Conservation (phyloP, 2,113 vertebrate genomes). For the Cynopterus brachyotis region DNA sequence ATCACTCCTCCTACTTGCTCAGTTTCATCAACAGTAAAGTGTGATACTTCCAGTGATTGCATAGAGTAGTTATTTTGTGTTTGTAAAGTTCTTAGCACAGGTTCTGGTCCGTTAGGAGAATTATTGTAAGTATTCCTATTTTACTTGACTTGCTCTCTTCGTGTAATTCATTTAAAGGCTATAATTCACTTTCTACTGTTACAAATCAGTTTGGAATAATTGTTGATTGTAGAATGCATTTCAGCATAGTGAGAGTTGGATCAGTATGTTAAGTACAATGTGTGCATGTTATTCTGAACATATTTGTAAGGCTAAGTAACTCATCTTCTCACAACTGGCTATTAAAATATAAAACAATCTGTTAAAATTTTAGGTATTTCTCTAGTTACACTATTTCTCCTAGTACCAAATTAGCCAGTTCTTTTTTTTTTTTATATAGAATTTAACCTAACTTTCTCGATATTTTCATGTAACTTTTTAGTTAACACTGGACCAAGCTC, state of each 20-base stretch:
- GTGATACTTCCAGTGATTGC: not conserved
- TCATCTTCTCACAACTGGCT: not conserved
- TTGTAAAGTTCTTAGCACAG: not conserved
- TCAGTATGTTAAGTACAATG: not conserved
- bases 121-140: not conserved
- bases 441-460: not conserved
- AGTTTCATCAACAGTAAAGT: not conserved
- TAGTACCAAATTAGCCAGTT: not conserved
- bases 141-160: not conserved
- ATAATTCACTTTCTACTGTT: not conserved
- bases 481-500: not conserved
- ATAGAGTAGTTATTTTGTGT: not conserved
- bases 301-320: not conserved
- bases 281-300: not conserved
- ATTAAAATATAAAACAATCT: not conserved
- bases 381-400: not conserved
- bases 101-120: not conserved
- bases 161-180: not conserved
- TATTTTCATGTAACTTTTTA: conserved; percentile 11
- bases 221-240: not conserved
- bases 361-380: not conserved
- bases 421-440: not conserved
- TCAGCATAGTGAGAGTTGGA: not conserved
- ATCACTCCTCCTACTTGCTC: not conserved
- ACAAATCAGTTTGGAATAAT: not conserved